Conservation (phyloP, 2,888 invertebrate species). For the Pardosa pseudoannulata region DNA sequence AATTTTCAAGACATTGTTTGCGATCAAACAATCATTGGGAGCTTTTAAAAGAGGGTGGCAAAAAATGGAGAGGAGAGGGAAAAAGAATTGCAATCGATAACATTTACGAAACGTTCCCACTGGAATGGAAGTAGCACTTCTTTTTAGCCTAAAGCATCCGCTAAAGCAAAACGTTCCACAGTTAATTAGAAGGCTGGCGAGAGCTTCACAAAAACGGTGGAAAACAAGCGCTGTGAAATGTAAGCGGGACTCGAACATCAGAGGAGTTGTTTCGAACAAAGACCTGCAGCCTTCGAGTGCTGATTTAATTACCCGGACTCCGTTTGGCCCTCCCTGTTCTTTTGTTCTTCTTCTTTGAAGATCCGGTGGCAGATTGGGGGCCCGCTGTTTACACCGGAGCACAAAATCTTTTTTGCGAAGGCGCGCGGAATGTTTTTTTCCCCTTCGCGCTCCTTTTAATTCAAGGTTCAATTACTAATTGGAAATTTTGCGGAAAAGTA, state of each 20-base stretch:
- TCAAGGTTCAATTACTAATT: constrained; percentile 72
- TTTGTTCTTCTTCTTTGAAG: constrained; percentile 69
- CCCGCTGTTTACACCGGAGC: constrained; percentile 61
- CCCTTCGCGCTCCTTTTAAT: constrained; percentile 59
- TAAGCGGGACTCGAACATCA: constrained; percentile 60
- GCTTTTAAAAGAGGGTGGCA: constrained; percentile 31
- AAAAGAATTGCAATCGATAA: constrained; percentile 62
- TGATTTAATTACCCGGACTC: constrained; percentile 70
- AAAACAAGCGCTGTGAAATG: constrained; percentile 66
- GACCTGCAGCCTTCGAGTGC: constrained; percentile 61
- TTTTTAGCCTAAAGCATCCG: constrained; percentile 60
- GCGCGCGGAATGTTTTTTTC: constrained; percentile 23
- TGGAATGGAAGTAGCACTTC: constrained; percentile 55
- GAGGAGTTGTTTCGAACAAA: constrained; percentile 63
- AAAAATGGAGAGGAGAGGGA: constrained; percentile 18
- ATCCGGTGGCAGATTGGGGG: constrained; percentile 64
- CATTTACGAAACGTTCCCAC: constrained; percentile 59
- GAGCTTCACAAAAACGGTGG: constrained; percentile 56
- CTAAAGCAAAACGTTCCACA: constrained; percentile 52
- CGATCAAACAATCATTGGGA: constrained; percentile 66
- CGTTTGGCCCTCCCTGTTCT: constrained; percentile 48
- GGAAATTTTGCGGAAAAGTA: constrained; percentile 70
- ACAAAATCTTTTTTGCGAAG: constrained; percentile 38
- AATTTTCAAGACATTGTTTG: constrained; percentile 62
- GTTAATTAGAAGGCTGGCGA: constrained; percentile 55